Base-by-base conservation (phyloP, 2,888 invertebrate genomes). In the Campoplex nolae region DNA sequence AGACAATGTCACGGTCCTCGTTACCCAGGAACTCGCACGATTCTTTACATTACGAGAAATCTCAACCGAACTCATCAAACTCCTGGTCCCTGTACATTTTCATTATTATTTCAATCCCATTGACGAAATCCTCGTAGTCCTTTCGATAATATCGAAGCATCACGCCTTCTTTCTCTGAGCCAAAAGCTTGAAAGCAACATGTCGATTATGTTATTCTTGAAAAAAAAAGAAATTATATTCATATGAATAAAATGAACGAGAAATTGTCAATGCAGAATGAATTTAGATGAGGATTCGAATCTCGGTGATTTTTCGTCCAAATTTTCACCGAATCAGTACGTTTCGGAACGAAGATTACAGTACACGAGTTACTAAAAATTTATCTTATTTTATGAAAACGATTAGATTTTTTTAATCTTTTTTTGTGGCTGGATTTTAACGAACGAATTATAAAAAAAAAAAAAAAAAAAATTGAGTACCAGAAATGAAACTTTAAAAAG, bases 31-130 rank as follows among this genome's bases (percentile, higher is more conserved):
- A 13, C 58, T 28, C 51, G 23, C 54, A 71, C 80, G 76, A 65
- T n/a, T 84, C 67, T 85, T 81, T 76, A 73, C 77, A 77, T 58
- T 81, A 56, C 81, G 70, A 23, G 68, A 62, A 70, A 54, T 32
- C 42, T 42, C 51, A 48, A 3, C 51, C 51, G 18, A 51, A 51
- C 84, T 35, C 73, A 9, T 28, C 58, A 11, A 9, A 23, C 58
- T 58, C 28, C 8, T 11, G 2, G 58, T 28, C 9, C 28, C 8
- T 9, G 2, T n/a, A 62, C 62, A 74, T 84, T 79, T 62, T 74
- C 74, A 32, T 58, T n/a, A 71, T 62, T 76, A 42, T 65, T 80
- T 79, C 58, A 84, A 80, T 18, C 51, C 51, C 51, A 16, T 51
- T 51, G 16, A 13, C 2, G 2, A 58, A 58, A 58, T 58, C 13